These are phyloP conservation scores for Orius laevigatus DNA, from an alignment of 1,140 invertebrate genomes.

Conservation along the genomic window DNA sequence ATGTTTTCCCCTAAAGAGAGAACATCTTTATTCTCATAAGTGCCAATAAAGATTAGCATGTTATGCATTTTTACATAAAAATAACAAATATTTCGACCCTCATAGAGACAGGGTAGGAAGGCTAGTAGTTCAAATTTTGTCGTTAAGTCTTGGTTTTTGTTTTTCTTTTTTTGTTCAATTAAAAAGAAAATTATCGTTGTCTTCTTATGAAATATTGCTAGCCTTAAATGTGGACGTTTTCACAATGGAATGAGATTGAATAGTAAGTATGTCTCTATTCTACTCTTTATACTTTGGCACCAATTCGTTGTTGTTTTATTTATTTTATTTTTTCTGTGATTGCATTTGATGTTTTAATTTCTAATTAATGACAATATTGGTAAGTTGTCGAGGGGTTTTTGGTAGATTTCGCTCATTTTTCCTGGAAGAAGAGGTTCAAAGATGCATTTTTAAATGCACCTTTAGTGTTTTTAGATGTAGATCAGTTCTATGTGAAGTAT, in stretches of 20 bases:
- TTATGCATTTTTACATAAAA: not conserved
- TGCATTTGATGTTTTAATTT: slow-evolving; percentile 1
- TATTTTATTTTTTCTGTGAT: slow-evolving; percentile 2
- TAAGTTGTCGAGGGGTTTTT: not conserved
- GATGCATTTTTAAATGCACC: not conserved
- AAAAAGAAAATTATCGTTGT: slow-evolving; percentile 17
- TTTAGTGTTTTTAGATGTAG: slow-evolving; percentile 1
- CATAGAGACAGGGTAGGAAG: too few relatives aligned
- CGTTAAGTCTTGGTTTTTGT: too few relatives aligned
- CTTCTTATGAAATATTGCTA: slow-evolving; percentile 20
- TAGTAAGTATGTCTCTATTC: slow-evolving; percentile 19
- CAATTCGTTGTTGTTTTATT: slow-evolving; percentile 5
- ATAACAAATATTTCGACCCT: too few relatives aligned
- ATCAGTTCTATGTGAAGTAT: not conserved
- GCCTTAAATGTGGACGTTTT: slow-evolving; percentile 20
- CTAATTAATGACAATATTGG: not conserved
- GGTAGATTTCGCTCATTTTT: too few relatives aligned
- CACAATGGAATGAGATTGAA: slow-evolving; percentile 16
- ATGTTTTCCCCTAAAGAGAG: too few relatives aligned
- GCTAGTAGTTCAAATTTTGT: too few relatives aligned
- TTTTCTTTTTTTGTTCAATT: too few relatives aligned
- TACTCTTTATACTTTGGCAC: slow-evolving; percentile 13
- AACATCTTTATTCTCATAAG: too few relatives aligned
- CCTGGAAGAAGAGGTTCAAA: slow-evolving; percentile 2
- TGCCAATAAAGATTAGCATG: not conserved